phyloP scores from a whole-genome alignment of 2,797 vertebrate species.

The Fratercula arctica region DNA sequence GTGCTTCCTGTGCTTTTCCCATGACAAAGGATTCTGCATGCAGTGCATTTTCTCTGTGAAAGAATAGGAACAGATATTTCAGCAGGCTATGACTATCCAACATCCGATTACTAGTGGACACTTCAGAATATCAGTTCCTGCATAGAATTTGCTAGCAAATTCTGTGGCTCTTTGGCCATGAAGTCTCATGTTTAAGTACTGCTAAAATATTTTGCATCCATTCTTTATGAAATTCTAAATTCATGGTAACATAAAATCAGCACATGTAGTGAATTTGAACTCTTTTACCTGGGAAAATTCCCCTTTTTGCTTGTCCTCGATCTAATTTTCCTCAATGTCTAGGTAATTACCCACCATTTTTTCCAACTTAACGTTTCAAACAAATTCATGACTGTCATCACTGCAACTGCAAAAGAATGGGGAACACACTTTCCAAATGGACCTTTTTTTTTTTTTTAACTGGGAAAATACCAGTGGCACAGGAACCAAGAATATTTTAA shows the following conservation, averaged over 20 bases:
- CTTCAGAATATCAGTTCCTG: not conserved
- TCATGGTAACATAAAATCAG: not conserved
- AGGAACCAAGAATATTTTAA: not conserved
- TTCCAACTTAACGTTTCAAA: not conserved
- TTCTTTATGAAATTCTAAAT: not conserved
- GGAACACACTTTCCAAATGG: not conserved
- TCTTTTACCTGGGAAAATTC: not conserved
- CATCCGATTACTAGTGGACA: not conserved
- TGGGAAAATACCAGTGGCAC: not conserved
- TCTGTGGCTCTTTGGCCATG: not conserved
- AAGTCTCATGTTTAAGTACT: not conserved
- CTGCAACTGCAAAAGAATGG: not conserved
- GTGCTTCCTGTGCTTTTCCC: slow-evolving; percentile 36
- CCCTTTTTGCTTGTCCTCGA: not conserved
- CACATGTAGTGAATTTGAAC: not conserved
- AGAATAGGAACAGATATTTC: slow-evolving; percentile 18
- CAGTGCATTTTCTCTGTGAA: slow-evolving; percentile 8
- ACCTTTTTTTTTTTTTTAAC: not conserved
- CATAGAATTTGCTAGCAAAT: not conserved
- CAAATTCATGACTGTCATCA: not conserved
- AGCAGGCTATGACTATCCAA: not conserved
- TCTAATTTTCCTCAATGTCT: not conserved
- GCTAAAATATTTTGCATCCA: not conserved
- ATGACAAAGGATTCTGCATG: slow-evolving; percentile 16
- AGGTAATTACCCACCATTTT: not conserved